Conservation (phyloP, 2,113 vertebrate species). For the Polyodon spathula region DNA sequence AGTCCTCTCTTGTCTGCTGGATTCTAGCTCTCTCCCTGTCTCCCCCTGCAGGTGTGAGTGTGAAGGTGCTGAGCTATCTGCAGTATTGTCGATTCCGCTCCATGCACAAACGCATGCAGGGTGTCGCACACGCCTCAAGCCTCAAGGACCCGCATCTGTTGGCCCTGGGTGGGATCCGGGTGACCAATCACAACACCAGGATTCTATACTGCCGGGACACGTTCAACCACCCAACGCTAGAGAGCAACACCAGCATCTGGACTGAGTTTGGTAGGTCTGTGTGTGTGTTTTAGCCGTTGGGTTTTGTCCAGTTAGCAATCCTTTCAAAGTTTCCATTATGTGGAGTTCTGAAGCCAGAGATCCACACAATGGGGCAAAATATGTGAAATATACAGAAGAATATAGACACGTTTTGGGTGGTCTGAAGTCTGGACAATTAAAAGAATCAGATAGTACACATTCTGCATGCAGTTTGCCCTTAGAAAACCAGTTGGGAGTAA, state of each 20-base stretch:
- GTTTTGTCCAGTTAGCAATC: background rate
- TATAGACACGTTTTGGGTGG: no score
- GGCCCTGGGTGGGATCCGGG: constrained; percentile 54
- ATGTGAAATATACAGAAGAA: no score
- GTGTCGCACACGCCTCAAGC: constrained; percentile 9
- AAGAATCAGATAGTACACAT: no score
- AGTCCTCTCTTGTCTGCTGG: no score
- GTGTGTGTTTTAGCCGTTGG: background rate
- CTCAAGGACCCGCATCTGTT: constrained; percentile 51
- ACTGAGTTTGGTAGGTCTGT: constrained; percentile 56
- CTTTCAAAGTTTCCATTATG: no score
- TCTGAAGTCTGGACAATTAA: no score
- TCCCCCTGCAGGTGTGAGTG: no score
- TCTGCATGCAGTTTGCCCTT: no score
- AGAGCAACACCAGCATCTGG: constrained; percentile 46
- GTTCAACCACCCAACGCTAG: constrained; percentile 60
- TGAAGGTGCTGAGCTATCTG: constrained; percentile 62
- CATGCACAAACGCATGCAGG: constrained; percentile 52
- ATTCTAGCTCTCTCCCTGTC: no score
- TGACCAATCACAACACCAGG: constrained; percentile 32
- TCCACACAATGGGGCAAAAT: no score
- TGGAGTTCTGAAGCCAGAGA: no score
- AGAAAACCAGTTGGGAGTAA: no score
- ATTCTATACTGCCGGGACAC: constrained; percentile 65
- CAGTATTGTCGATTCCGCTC: constrained; percentile 68